These are phyloP conservation scores for Eupleurogrammus muticus DNA, from an alignment of 2,797 vertebrate genomes.

Conservation along the genomic window DNA sequence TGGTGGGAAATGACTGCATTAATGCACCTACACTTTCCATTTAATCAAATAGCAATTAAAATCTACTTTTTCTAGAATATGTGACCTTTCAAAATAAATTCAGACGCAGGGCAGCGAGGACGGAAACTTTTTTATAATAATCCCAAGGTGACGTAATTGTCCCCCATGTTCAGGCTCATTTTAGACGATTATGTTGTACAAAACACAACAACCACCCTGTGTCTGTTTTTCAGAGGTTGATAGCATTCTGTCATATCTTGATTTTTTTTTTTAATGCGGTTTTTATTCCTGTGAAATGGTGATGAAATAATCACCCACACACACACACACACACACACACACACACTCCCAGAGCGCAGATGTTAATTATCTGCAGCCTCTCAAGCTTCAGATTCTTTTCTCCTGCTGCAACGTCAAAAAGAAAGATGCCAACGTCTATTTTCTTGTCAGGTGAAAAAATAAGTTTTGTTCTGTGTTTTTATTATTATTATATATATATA, in stretches of 20 bases:
- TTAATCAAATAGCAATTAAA: too few relatives aligned
- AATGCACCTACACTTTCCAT: too few relatives aligned
- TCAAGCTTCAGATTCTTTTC: slow-evolving; percentile 26
- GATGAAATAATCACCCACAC: slow-evolving; percentile 48
- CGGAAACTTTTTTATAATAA: not conserved
- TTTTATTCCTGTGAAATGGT: slow-evolving; percentile 45
- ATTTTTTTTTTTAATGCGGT: slow-evolving; percentile 15
- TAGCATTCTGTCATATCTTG: slow-evolving; percentile 15
- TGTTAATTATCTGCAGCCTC: slow-evolving; percentile 41
- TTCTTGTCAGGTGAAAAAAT: not conserved
- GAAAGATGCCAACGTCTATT: slow-evolving; percentile 34
- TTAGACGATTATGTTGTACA: not conserved
- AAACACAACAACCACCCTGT: not conserved
- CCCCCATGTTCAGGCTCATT: not conserved
- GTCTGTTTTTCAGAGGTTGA: slow-evolving; percentile 4
- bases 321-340: too few relatives aligned
- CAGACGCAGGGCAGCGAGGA: too few relatives aligned
- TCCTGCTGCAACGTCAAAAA: not conserved
- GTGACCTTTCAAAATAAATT: too few relatives aligned
- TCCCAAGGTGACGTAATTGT: not conserved
- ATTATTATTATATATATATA: too few relatives aligned
- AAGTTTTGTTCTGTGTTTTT: not conserved
- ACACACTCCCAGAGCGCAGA: slow-evolving; percentile 37
- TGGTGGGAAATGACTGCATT: too few relatives aligned
- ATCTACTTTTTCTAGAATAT: too few relatives aligned